Evolutionary conservation across 2,888 invertebrate species (phyloP).

Genomic region (Cyrtodaria siliqua): DNA sequence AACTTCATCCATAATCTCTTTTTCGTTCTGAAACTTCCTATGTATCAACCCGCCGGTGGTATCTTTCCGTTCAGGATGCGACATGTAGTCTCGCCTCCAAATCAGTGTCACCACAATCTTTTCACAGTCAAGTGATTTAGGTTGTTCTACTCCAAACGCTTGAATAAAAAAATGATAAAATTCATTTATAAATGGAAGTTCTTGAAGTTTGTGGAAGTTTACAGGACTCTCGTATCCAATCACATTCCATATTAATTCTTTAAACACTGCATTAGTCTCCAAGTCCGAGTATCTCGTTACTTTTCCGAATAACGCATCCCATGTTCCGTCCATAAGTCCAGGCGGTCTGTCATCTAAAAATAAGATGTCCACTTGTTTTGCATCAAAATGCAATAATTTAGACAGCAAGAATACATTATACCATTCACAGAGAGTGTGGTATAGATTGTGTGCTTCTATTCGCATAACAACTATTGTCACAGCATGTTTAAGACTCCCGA

Average conservation of each 20-base stretch:
- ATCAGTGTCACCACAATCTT: constrained; percentile 41
- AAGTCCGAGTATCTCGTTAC: constrained; percentile 35
- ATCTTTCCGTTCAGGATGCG: constrained; percentile 49
- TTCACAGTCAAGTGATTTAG: constrained; percentile 39
- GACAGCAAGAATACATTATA: constrained; percentile 52
- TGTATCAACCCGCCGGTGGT: constrained; percentile 42
- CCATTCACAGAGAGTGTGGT: constrained; percentile 63
- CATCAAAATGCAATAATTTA: constrained; percentile 38
- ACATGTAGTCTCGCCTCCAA: constrained; percentile 50
- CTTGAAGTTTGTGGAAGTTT: constrained; percentile 43
- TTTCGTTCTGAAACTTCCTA: constrained; percentile 56
- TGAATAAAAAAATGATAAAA: constrained; percentile 50
- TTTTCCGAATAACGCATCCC: constrained; percentile 47
- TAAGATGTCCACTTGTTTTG: constrained; percentile 35
- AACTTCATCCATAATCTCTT: constrained; percentile 31
- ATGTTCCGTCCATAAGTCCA: constrained; percentile 51
- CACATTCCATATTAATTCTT: constrained; percentile 51
- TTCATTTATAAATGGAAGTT: constrained; percentile 37
- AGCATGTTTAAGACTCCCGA: constrained; percentile 2
- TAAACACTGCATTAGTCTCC: constrained; percentile 26
- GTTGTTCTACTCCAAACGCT: constrained; percentile 23
- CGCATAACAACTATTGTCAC: constrained; percentile 47
- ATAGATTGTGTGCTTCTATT: constrained; percentile 60
- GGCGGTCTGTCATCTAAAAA: constrained; percentile 57
- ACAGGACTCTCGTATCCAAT: constrained; percentile 65